A percentile compares a stretch with the other conserved stretches of the same genome.
Evolutionary conservation across 53 echinoderm and acorn worm species (phyloP).

Genomic region (Crossaster papposus): DNA sequence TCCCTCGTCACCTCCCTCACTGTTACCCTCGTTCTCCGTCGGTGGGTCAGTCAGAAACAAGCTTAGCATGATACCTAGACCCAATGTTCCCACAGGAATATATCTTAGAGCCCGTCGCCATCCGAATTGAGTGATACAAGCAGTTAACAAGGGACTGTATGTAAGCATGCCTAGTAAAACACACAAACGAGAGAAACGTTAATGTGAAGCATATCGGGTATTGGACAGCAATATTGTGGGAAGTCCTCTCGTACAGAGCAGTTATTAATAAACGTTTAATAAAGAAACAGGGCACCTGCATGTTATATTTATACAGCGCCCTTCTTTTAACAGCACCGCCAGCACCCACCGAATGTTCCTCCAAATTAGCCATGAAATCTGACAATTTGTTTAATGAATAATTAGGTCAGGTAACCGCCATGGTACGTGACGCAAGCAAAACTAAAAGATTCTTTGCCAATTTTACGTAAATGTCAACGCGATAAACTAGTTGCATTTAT

Average conservation of each 20-base stretch:
- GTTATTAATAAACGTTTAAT: not conserved
- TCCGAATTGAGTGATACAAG: not conserved
- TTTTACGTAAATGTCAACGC: no score
- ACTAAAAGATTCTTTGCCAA: no score
- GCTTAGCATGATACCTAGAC: not conserved
- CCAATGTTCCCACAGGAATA: not conserved
- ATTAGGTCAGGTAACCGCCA: no score
- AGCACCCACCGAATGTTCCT: no score
- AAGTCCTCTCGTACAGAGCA: not conserved
- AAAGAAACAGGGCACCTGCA: not conserved
- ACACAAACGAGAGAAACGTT: not conserved
- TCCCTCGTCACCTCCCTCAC: not conserved
- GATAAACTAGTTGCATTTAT: no score
- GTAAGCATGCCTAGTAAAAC: conserved; percentile 2
- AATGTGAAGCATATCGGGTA: no score
- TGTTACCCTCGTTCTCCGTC: not conserved
- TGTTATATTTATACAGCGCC: no score
- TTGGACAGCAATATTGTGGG: not conserved
- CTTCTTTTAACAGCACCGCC: no score
- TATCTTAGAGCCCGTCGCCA: conserved; percentile 22
- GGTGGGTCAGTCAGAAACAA: conserved; percentile 12
- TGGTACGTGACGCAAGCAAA: no score
- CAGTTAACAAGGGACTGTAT: conserved; percentile 5
- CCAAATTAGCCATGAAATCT: no score
- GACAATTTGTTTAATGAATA: no score